Evolutionary conservation across 2,888 invertebrate genomes (phyloP).

Genomic region (Philaethria dido): DNA sequence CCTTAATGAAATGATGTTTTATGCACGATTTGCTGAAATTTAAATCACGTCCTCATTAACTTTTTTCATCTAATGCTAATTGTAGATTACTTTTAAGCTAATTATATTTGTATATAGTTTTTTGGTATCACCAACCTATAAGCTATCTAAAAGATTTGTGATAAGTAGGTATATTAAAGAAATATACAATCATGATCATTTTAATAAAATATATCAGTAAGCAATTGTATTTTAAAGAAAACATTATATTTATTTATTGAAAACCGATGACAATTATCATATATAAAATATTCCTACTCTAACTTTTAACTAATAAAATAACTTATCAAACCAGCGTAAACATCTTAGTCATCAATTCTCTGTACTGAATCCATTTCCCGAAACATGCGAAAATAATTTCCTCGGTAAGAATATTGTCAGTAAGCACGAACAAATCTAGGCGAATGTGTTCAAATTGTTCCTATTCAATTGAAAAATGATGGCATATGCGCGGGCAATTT

Average conservation of each 20-base stretch:
- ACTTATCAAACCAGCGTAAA: constrained; percentile 2
- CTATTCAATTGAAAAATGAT: constrained; percentile 40
- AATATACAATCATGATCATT: neutral
- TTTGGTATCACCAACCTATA: too few species aligned
- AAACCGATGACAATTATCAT: too few species aligned
- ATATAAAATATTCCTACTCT: neutral
- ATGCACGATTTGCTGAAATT: constrained; percentile 8
- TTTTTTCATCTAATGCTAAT: neutral
- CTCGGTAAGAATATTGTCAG: constrained; percentile 14
- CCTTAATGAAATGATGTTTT: constrained; percentile 19
- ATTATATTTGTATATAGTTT: neutral
- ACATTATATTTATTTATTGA: neutral
- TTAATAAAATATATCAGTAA: neutral
- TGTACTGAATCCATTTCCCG: constrained; percentile 15
- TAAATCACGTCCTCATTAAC: neutral
- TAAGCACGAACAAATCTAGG: constrained; percentile 15
- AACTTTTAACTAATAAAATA: neutral
- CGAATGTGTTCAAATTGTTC: constrained; percentile 21
- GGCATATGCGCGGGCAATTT: constrained; percentile 43
- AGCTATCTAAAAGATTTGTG: neutral
- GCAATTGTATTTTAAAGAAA: neutral
- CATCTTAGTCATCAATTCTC: constrained; percentile 12
- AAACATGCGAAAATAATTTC: constrained; percentile 11
- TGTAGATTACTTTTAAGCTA: neutral
- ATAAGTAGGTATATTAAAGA: neutral